A percentile compares a stretch with the other conserved stretches of the same genome.
phyloP scores from a whole-genome alignment of 1,140 invertebrate genomes.

The Drosophila melanica region DNA sequence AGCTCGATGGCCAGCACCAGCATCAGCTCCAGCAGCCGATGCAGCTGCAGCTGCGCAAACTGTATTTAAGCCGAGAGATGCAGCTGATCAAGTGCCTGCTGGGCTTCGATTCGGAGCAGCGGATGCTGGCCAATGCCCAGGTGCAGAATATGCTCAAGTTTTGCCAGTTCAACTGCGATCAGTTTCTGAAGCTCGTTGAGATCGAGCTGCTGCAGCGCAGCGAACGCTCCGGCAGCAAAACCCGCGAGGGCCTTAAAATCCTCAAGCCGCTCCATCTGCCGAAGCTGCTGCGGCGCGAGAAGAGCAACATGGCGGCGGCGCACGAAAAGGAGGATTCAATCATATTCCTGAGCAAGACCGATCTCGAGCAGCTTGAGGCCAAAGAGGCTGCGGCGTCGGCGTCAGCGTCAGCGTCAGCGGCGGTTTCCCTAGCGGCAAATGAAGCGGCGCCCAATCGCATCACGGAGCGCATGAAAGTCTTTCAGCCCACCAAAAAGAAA shows the following conservation, averaged over 20 bases:
- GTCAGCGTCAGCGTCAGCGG: too few relatives aligned
- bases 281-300: constrained; percentile 85
- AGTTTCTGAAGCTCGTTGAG: constrained; percentile 76
- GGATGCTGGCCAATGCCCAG: constrained; percentile 86
- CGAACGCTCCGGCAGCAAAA: constrained; percentile 85
- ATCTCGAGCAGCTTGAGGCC: constrained; percentile 85
- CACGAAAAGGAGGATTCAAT: constrained; percentile 87
- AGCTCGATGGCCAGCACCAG: constrained; percentile 57
- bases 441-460: constrained; percentile 61
- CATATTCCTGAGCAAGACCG: constrained; percentile 87
- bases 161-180: constrained; percentile 86
- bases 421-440: constrained; percentile 1
- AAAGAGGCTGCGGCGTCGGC: constrained; percentile 79
- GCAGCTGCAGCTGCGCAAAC: constrained; percentile 70
- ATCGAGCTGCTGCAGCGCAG: constrained; percentile 83
- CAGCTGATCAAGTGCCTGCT: constrained; percentile 85
- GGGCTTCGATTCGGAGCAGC: constrained; percentile 86
- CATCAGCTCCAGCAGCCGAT: constrained; percentile 53
- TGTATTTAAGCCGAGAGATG: constrained; percentile 85
- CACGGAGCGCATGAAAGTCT: constrained; percentile 86
- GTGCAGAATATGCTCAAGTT: constrained; percentile 87
- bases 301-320: constrained; percentile 84
- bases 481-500: constrained; percentile 86
- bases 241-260: constrained; percentile 85
- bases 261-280: constrained; percentile 85